A percentile compares a stretch with the other conserved stretches of the same genome.
Conservation (phyloP, 2,113 vertebrate species). For the Uropsilus gracilis region DNA sequence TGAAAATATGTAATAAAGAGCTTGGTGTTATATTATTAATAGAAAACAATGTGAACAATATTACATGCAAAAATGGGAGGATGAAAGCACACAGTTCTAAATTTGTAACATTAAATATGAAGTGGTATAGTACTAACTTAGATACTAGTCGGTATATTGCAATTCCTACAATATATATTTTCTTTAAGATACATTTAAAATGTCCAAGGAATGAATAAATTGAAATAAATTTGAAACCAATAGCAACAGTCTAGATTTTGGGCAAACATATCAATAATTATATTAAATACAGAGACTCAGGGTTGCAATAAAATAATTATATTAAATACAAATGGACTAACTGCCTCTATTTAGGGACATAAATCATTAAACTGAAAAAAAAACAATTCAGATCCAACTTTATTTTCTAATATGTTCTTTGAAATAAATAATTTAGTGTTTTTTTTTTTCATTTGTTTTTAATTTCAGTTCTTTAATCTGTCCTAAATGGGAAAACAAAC, state of each 20-base stretch:
- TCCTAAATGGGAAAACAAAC: background rate
- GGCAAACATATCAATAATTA: too few relatives aligned
- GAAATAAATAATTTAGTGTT: background rate
- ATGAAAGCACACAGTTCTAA: background rate
- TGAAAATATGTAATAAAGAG: background rate
- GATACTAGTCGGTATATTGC: background rate
- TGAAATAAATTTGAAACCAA: background rate
- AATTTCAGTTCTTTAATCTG: background rate
- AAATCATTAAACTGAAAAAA: background rate
- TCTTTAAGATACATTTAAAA: background rate
- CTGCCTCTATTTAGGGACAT: background rate
- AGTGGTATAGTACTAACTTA: background rate
- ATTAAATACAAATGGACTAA: background rate
- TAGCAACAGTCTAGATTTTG: background rate
- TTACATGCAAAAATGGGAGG: background rate
- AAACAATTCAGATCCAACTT: background rate
- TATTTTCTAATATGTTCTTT: background rate
- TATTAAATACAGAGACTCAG: background rate
- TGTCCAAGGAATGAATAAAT: background rate
- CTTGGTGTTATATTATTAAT: background rate
- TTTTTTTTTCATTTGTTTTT: background rate
- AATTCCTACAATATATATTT: background rate
- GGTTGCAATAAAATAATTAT: too few relatives aligned
- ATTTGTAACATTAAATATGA: background rate
- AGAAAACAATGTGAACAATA: background rate